These are phyloP conservation scores for Coelopa pilipes DNA, from an alignment of 2,888 invertebrate genomes.

Conservation along the genomic window DNA sequence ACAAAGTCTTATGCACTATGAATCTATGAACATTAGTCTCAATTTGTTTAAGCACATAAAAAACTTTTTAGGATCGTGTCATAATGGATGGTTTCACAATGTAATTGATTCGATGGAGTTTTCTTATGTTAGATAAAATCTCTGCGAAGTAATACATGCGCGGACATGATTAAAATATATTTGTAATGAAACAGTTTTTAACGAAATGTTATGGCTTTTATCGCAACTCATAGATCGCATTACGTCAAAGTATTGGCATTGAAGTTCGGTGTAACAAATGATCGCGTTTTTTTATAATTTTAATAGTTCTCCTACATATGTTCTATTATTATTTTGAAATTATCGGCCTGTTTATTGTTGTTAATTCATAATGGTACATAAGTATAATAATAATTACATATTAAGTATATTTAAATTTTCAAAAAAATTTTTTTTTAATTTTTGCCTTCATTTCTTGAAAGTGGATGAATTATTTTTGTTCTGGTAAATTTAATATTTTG, in stretches of 20 bases:
- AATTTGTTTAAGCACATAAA: not conserved
- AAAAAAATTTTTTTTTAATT: constrained; percentile 34
- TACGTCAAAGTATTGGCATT: constrained; percentile 25
- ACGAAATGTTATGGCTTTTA: constrained; percentile 17
- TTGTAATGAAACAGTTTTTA: constrained; percentile 21
- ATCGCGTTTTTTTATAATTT: not conserved
- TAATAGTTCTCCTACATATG: not conserved
- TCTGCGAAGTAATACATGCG: constrained; percentile 11
- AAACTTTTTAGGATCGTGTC: not conserved
- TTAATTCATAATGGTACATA: constrained; percentile 38
- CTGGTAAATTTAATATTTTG: constrained; percentile 42
- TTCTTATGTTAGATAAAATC: constrained; percentile 6
- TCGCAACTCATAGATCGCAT: constrained; percentile 11
- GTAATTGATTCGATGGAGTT: constrained; percentile 6
- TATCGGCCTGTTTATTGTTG: constrained; percentile 38
- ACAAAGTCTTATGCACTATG: not conserved
- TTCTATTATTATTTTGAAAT: constrained; percentile 38
- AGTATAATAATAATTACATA: constrained; percentile 37
- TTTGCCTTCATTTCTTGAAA: constrained; percentile 31
- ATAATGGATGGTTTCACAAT: not conserved
- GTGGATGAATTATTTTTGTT: constrained; percentile 35
- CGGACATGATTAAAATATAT: constrained; percentile 9
- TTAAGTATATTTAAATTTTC: constrained; percentile 40
- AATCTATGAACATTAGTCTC: not conserved
- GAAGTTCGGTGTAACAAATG: constrained; percentile 14